These are phyloP conservation scores for Trachurus trachurus DNA, from an alignment of 2,797 vertebrate genomes.

Conservation along the genomic window DNA sequence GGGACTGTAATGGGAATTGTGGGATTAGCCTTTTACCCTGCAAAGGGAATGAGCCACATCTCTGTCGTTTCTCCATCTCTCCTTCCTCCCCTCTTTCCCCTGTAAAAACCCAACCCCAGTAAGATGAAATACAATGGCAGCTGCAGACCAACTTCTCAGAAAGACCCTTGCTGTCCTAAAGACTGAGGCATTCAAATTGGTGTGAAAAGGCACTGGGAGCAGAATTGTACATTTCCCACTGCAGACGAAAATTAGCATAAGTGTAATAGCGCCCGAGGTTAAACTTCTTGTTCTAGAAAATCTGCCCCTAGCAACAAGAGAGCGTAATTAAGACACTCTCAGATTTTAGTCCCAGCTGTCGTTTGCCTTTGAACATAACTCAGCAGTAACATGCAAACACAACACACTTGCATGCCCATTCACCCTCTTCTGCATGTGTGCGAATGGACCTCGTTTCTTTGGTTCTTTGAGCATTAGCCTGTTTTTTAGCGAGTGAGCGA, in stretches of 20 bases:
- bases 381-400: constrained; percentile 38
- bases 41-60: constrained; percentile 52
- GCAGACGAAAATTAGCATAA: constrained; percentile 72
- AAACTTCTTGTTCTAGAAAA: constrained; percentile 72
- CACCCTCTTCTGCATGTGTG: constrained; percentile 26
- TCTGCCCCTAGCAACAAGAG: constrained; percentile 61
- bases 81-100: constrained; percentile 1
- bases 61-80: constrained; percentile 31
- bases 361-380: constrained; percentile 54
- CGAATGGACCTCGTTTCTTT: neutral
- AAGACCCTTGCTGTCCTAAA: constrained; percentile 47
- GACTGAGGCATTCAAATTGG: constrained; percentile 56
- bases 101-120: constrained; percentile 36
- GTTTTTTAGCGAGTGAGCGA: neutral
- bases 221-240: constrained; percentile 63
- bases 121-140: constrained; percentile 42
- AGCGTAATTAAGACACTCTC: constrained; percentile 69
- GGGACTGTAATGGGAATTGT: constrained; percentile 51
- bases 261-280: constrained; percentile 74
- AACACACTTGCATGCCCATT: constrained; percentile 4
- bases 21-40: constrained; percentile 72
- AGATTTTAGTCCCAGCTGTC: constrained; percentile 57
- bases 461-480: neutral
- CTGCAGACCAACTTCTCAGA: constrained; percentile 46
- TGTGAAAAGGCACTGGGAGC: constrained; percentile 64